These are phyloP conservation scores for Lindbergichthys nudifrons DNA, from an alignment of 2,797 vertebrate genomes.

Conservation along the genomic window DNA sequence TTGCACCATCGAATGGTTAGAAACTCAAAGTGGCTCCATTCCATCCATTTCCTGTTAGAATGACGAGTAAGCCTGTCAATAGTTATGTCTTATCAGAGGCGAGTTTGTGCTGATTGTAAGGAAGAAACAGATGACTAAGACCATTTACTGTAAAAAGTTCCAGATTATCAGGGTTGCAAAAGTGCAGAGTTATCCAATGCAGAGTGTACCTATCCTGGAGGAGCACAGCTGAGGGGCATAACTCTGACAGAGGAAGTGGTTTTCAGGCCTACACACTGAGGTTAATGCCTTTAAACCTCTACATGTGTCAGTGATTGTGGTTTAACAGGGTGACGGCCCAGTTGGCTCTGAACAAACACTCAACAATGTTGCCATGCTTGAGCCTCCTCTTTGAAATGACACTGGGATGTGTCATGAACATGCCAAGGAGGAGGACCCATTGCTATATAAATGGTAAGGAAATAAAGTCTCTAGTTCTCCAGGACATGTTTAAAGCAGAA, in stretches of 20 bases:
- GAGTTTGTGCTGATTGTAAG: slow-evolving; percentile 29
- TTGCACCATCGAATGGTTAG: slow-evolving; percentile 21
- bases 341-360: slow-evolving; percentile 63
- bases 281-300: slow-evolving; percentile 75
- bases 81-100: slow-evolving; percentile 43
- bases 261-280: slow-evolving; percentile 70
- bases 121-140: slow-evolving; percentile 54
- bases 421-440: slow-evolving; percentile 17
- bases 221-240: slow-evolving; percentile 59
- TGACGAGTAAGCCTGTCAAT: slow-evolving; percentile 45
- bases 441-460: slow-evolving; percentile 16
- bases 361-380: slow-evolving; percentile 46
- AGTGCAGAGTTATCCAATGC: slow-evolving; percentile 39
- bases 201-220: slow-evolving; percentile 47
- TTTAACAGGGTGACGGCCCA: slow-evolving; percentile 63
- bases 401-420: slow-evolving; percentile 39
- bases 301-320: slow-evolving; percentile 85
- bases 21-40: slow-evolving; percentile 20
- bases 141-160: slow-evolving; percentile 51
- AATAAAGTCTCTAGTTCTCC: background rate
- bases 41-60: slow-evolving; percentile 15
- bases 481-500: slow-evolving; percentile 6
- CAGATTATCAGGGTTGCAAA: slow-evolving; percentile 51
- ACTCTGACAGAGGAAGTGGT: slow-evolving; percentile 73
- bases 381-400: slow-evolving; percentile 54